Evolutionary conservation across 2,888 invertebrate genomes (phyloP), one percentile per base, ranked within the genome.

Genomic region (Macrophya alboannulata): DNA sequence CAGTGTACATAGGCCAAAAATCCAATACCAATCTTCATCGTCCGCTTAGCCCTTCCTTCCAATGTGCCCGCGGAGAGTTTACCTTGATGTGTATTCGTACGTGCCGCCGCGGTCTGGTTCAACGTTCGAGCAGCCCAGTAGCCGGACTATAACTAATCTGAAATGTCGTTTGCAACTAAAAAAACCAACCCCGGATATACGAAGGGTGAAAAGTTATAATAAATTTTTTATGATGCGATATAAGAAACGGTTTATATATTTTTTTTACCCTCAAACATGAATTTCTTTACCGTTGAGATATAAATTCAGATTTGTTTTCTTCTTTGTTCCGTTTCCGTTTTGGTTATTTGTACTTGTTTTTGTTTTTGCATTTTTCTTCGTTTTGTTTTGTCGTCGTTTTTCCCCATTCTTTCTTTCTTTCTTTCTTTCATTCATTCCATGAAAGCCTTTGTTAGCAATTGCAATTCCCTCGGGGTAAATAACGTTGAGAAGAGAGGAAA

Each of bases 381-480:
- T 31, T 31, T 31, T 31, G 31, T 31, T 31, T 31, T 31, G 48
- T 48, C 12, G 4, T 10, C 12, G 25, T 62, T 62, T 62, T 62
- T 25, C 10, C 4, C 8, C 48, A 9, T 12, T 31, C 31, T 25
- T 43, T 43, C n/a, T 21, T 74, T 45, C 21, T 21, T 31, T 74
- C 72, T 31, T 48, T 77, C 55, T 77, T 17, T 77, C 43, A 37
- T 51, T 77, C 37, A 77, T 37, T 77, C 31, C 25, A 37, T 31
- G 31, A 77, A 55, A 77, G 17, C 48, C 71, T 83, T 83, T 83
- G 83, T 83, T 71, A 68, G 71, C 83, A 71, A 83, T 83, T 48
- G 83, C 71, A 83, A 83, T 83, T 83, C 83, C 83, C 68, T 31
- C 83, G 48, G 83, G 83, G 62, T 65, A 37, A 83, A 68, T 83